These are phyloP conservation scores for Plebejus anna DNA, from an alignment of 2,888 invertebrate species.

Conservation along the genomic window DNA sequence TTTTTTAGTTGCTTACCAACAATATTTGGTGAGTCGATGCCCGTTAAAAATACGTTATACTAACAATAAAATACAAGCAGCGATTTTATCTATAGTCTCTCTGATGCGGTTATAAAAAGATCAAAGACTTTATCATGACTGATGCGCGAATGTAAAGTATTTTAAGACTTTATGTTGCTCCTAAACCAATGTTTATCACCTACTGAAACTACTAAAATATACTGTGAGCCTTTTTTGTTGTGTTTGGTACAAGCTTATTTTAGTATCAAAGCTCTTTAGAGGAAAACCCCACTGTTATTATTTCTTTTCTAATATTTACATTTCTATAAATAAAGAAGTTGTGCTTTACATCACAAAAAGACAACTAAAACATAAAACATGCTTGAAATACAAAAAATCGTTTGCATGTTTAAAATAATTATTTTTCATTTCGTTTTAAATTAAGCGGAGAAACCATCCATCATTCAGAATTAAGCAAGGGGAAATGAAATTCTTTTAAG, in stretches of 20 bases:
- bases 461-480: too few species aligned
- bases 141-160: background rate
- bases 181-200: background rate
- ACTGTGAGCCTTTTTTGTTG: background rate
- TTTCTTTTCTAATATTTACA: too few species aligned
- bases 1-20: background rate
- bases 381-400: too few species aligned
- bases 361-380: too few species aligned
- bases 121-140: constrained; percentile 7
- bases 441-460: too few species aligned
- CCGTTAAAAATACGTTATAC: background rate
- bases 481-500: too few species aligned
- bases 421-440: too few species aligned
- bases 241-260: background rate
- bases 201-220: background rate
- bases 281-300: background rate
- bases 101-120: constrained; percentile 17
- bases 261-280: background rate
- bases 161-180: background rate
- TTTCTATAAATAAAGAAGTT: too few species aligned
- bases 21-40: background rate
- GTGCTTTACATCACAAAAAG: too few species aligned
- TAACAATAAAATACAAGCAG: background rate
- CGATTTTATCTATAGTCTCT: background rate
- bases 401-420: too few species aligned